Conservation (phyloP, 1,140 invertebrate genomes). For the Magallana angulata region DNA sequence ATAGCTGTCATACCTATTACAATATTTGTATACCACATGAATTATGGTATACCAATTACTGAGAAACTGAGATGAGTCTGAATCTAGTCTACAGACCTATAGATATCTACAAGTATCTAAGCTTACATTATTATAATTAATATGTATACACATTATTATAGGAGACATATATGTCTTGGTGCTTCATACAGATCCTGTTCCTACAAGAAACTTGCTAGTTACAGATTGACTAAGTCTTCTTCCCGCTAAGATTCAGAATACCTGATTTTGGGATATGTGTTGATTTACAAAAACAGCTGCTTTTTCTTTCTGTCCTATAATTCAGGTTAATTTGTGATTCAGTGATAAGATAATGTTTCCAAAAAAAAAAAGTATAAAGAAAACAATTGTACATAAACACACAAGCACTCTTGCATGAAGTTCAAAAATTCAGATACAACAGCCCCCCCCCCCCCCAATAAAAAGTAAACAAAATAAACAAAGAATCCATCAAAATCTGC, state of each 20-base stretch:
- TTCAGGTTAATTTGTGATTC: slow-evolving; percentile 14
- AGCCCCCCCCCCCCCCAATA: background rate
- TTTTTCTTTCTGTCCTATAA: slow-evolving; percentile 28
- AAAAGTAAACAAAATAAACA: background rate
- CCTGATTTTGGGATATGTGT: background rate
- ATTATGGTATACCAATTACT: too few relatives aligned
- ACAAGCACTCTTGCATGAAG: background rate
- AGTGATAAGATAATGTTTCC: background rate
- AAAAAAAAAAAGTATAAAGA: background rate
- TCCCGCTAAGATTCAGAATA: slow-evolving; percentile 11
- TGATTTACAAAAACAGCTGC: background rate
- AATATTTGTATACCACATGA: too few relatives aligned
- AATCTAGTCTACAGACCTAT: too few relatives aligned
- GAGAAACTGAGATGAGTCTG: too few relatives aligned
- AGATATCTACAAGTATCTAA: too few relatives aligned
- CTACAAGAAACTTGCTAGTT: slow-evolving; percentile 22
- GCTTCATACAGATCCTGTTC: background rate
- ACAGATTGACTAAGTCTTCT: background rate
- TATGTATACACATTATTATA: too few relatives aligned
- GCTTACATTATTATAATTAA: too few relatives aligned
- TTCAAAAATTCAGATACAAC: slow-evolving; percentile 25
- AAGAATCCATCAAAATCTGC: background rate
- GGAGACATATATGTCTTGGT: background rate
- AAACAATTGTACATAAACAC: background rate
- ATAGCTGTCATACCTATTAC: too few relatives aligned